Base-by-base conservation (phyloP, 2,888 invertebrate species). In the Lycia hirtaria region DNA sequence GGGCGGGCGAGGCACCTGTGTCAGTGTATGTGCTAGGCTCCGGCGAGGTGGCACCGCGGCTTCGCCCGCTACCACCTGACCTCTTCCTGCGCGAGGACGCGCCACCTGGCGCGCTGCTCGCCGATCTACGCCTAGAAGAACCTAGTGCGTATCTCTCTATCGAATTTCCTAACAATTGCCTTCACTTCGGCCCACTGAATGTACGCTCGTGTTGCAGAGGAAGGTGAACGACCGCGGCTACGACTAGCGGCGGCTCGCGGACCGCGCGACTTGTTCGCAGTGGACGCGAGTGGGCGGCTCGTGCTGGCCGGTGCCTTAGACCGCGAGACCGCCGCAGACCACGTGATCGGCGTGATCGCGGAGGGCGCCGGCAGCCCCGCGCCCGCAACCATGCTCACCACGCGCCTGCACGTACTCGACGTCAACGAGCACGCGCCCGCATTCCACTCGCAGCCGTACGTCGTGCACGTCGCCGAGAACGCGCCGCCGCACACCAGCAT, bases 361-460 rank as follows among this genome's bases (percentile, higher is more conserved):
- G 89, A 87, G 66, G 83, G 79, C 55, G 41, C 65, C 24, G 86
- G 80, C 60, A 74, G 80, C 62, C 81, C 83, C 32, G 80, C 96
- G 78, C 96, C 96, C 1, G 95, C 95, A 15, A 94, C 94, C 7
- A 89, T 96, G 68, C 93, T 95, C 14, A 94, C 94, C 83, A 94
- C 98, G 58, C 93, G 94, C 4, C 91, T 98, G 53, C 95, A 96
- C 85, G 96, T 98, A 56, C 93, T 96, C 62, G 98, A 98, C 83
- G 96, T 96, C 66, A 98, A 98, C 85, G 98, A 98, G 84, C 97
- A 98, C 84, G 94, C 95, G 47, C 98, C 98, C 0, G 92, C 93
- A 66, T 98, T 98, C 84, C 97, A 98, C 83, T 96, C 96, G 74
- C 94, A 94, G 76, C 95, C 96, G 0, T 98, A 98, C 87, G 93